A percentile compares a stretch with the other conserved stretches of the same genome.
Conservation (phyloP, 2,113 vertebrate species). For the Procapra przewalskii region DNA sequence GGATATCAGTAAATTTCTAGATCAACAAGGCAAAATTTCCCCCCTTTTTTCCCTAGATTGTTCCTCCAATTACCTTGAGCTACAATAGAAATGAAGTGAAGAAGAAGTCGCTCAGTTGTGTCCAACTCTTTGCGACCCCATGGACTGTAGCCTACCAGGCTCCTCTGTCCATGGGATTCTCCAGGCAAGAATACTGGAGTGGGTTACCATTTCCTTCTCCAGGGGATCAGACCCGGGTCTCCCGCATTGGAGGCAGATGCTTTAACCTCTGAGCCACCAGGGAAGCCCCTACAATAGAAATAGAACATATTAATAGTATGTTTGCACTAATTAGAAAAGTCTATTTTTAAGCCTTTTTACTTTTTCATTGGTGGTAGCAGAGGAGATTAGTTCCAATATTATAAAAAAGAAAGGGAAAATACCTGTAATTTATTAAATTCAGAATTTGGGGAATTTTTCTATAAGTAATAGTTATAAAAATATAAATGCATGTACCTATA, state of each 20-base stretch:
- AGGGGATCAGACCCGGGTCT: no score
- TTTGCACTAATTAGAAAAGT: background rate
- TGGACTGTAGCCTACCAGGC: no score
- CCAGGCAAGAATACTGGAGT: no score
- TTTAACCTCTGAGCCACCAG: no score
- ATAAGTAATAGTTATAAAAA: background rate
- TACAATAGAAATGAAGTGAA: background rate
- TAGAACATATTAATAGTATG: background rate
- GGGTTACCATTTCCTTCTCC: no score
- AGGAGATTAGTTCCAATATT: background rate
- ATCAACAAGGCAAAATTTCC: background rate
- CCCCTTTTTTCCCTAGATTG: background rate
- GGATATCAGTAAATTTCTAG: background rate
- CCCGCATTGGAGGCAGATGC: no score
- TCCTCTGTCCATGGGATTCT: no score
- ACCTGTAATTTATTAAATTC: background rate
- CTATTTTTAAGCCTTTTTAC: background rate
- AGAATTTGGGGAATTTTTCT: background rate
- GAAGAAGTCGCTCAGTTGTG: no score
- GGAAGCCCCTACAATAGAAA: background rate
- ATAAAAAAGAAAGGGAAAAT: background rate
- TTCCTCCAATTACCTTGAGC: background rate
- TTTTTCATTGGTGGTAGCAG: slow-evolving; percentile 38
- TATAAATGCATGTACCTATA: background rate
- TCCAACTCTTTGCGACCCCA: no score